Conservation (phyloP, 2,113 vertebrate genomes). For the Cyprinus carpio region DNA sequence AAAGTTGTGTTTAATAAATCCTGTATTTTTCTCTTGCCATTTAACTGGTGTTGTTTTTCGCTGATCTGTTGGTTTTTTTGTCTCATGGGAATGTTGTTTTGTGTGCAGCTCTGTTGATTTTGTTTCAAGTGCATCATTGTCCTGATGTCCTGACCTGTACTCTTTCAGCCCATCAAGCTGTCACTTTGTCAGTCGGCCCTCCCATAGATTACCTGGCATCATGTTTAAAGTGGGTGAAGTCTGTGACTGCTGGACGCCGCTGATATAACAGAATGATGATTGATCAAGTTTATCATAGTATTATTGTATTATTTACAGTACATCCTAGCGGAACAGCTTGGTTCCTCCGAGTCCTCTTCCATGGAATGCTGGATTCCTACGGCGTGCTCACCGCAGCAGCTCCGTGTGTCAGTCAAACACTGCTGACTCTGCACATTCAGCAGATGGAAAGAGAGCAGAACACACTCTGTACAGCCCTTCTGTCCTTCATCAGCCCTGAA, state of each 20-base stretch:
- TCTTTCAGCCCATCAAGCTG: background rate
- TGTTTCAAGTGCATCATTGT: constrained; percentile 20
- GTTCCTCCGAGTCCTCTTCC: constrained; percentile 19
- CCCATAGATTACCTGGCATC: background rate
- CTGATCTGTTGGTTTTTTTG: background rate
- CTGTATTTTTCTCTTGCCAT: background rate
- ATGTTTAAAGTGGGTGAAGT: background rate
- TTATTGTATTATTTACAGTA: constrained; percentile 19
- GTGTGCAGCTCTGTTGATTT: constrained; percentile 12
- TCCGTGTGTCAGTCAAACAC: constrained; percentile 18
- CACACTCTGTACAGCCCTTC: background rate
- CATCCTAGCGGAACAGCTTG: constrained; percentile 13
- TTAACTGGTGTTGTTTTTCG: constrained; percentile 32
- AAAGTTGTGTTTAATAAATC: constrained; percentile 3
- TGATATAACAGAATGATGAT: background rate
- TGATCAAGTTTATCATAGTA: background rate
- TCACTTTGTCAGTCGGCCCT: background rate
- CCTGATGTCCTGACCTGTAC: background rate
- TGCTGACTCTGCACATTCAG: constrained; percentile 18
- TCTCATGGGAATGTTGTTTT: constrained; percentile 36
- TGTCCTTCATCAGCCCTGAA: constrained; percentile 14
- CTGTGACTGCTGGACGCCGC: background rate
- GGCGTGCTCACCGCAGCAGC: constrained; percentile 22
- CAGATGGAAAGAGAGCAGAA: constrained; percentile 6
- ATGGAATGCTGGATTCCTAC: constrained; percentile 24